Base-by-base conservation (phyloP, 2,888 invertebrate genomes). In the Zygaena filipendulae region DNA sequence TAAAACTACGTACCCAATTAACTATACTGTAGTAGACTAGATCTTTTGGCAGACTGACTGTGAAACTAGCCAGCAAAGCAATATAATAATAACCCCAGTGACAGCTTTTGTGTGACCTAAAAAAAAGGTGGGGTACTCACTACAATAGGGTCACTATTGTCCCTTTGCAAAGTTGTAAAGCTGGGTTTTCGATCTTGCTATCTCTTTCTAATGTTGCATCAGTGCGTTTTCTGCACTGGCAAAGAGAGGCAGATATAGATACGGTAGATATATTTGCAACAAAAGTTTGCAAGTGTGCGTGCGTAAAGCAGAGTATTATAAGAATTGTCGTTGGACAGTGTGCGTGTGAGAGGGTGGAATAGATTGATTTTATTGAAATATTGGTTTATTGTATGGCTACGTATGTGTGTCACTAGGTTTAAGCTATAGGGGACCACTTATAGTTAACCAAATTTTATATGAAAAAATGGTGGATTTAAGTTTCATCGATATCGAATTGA, bases 341-440 rank as follows among this genome's bases (percentile, higher is more conserved):
- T 69, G 68, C 28, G 63, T 60, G 38, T 43, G 55, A 64, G 75
- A 74, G 75, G 75, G 71, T 67, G 63, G 66, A 67, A 68, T 71
- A 59, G 74, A 77, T 77, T 75, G 75, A 74, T 75, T 79, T 72
- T 61, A 68, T 75, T 74, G 60, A 69, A 75, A 75, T 79, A 75
- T 77, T 75, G 77, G 75, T 75, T 77, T 77, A 75, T 68, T 66
- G 60, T 71, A 70, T 70, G 77, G 74, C 77, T 75, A 46, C 77
- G 74, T 75, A 74, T 77, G 66, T 77, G 69, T 77, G 74, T 77
- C 77, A 75, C 62, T 75, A 75, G 74, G 74, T n/a, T n/a, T n/a
- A n/a, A n/a, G n/a, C n/a, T 61, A 77, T 46, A 61, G 68, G 56
- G 1, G 70, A 23, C 43, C 21, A 11, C 29, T 25, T 33, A 34